Base-by-base conservation (phyloP, 2,797 vertebrate genomes). In the Sebastes hubbsi region DNA sequence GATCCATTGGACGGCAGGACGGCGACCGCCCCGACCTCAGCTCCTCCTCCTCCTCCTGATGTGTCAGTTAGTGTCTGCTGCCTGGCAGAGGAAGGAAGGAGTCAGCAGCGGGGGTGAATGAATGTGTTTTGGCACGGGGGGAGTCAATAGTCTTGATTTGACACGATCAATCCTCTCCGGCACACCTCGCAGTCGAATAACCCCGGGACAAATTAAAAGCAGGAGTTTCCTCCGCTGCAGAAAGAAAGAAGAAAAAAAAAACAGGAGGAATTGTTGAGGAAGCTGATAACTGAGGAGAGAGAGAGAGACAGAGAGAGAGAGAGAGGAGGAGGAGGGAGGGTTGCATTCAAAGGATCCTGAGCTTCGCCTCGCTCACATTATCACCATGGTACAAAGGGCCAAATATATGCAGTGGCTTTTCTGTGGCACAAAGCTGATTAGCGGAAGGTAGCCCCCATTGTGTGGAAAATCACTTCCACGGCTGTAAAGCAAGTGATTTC, bases 351-450 rank as follows among this genome's bases (percentile, higher is more conserved):
- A 75, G 82, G 84, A 74, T 81, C 80, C 16, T 20, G n/a, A 75
- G 88, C 88, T 86, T 88, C 59, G 77, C 86, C 84, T 84, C 68
- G 72, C 82, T 87, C 80, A 91, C 88, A 89, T 93, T 92, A 92
- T 95, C 90, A 81, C 67, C 18, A 4, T 79, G 29, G 89, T 68
- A 92, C 92, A 91, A 94, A 94, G 89, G 93, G 86, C 89, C 93
- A 90, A 92, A 94, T 91, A 91, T 86, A 93, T 93, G 91, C 90
- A 55, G 73, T 78, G 88, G 89, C 87, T 93, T 94, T 94, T 92
- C 82, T 60, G 85, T 80, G 91, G 90, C 89, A 92, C 88, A 94
- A 91, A 96, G 95, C 95, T 95, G 95, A 96, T 96, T 95, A 96
- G 81, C 70, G 67, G 87, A 90, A 92, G 93, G 92, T 94, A 91